These are phyloP conservation scores for Columba guinea DNA, from an alignment of 2,797 vertebrate genomes.

Conservation along the genomic window DNA sequence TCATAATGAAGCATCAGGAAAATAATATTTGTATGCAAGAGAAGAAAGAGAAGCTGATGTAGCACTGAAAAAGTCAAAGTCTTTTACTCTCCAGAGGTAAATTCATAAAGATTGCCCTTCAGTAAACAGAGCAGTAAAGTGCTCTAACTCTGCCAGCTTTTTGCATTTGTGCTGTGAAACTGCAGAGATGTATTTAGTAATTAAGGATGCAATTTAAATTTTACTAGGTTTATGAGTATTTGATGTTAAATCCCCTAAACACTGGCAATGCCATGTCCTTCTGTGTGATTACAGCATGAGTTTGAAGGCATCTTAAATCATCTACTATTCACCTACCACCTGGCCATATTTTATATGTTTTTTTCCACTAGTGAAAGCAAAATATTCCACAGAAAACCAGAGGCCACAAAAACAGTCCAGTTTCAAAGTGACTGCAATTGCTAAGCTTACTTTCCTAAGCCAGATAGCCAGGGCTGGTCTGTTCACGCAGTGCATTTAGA, in stretches of 20 bases:
- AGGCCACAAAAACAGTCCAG: background rate
- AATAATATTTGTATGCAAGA: constrained; percentile 15
- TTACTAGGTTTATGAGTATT: background rate
- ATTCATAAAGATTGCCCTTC: constrained; percentile 13
- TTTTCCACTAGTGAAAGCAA: background rate
- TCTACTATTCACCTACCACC: background rate
- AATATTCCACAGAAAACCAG: background rate
- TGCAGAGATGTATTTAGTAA: background rate
- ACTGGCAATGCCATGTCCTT: background rate
- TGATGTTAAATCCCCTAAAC: constrained; percentile 1
- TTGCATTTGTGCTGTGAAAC: background rate
- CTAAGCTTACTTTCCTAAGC: background rate
- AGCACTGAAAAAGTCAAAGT: background rate
- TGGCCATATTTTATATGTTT: background rate
- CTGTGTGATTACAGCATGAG: background rate
- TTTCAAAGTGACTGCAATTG: background rate
- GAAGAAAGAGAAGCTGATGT: background rate
- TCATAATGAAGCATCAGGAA: background rate
- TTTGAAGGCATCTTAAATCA: background rate
- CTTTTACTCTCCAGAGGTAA: constrained; percentile 26
- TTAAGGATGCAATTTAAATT: background rate
- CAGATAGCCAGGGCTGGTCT: background rate
- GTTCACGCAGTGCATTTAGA: background rate
- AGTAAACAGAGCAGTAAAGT: constrained; percentile 19
- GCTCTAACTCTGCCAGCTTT: background rate